A percentile compares a stretch with the other conserved stretches of the same genome.
Conservation (phyloP, 2,113 vertebrate genomes). For the Nothocercus nigrocapillus region DNA sequence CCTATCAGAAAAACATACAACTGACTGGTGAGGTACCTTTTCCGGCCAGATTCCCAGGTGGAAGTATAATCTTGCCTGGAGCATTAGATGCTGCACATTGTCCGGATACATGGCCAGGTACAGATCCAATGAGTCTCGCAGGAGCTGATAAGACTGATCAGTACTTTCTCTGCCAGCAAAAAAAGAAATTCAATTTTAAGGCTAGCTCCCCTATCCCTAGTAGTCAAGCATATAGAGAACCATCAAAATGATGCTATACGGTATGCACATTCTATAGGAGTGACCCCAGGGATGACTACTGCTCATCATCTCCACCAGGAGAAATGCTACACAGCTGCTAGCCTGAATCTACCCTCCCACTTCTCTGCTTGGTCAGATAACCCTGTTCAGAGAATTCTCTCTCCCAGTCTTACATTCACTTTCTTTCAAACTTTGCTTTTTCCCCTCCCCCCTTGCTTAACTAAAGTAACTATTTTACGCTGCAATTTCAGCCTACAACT, state of each 20-base stretch:
- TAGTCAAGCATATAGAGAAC: rapidly evolving
- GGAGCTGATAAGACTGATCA: constrained; percentile 96
- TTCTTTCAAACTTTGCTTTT: background rate
- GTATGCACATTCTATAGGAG: background rate
- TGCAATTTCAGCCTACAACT: background rate
- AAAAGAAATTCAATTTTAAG: background rate
- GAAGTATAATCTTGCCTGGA: constrained; percentile 96
- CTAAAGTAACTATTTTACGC: background rate
- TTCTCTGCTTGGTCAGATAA: background rate
- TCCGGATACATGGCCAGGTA: constrained; percentile 98
- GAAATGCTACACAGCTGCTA: rapidly evolving
- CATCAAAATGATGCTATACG: background rate
- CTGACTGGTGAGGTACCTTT: constrained; percentile 85
- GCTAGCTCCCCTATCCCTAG: background rate
- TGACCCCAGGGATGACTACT: rapidly evolving
- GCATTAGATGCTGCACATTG: constrained; percentile 95
- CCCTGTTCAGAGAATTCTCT: background rate
- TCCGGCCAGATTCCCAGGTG: constrained; percentile 99
- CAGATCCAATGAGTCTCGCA: constrained; percentile 94
- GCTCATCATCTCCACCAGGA: background rate
- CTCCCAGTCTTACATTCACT: background rate
- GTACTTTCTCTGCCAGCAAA: constrained; percentile 87
- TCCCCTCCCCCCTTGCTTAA: background rate
- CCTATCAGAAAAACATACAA: background rate
- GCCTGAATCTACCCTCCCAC: background rate